Base-by-base conservation (phyloP, 2,797 vertebrate genomes). In the Scarus forsteni region DNA sequence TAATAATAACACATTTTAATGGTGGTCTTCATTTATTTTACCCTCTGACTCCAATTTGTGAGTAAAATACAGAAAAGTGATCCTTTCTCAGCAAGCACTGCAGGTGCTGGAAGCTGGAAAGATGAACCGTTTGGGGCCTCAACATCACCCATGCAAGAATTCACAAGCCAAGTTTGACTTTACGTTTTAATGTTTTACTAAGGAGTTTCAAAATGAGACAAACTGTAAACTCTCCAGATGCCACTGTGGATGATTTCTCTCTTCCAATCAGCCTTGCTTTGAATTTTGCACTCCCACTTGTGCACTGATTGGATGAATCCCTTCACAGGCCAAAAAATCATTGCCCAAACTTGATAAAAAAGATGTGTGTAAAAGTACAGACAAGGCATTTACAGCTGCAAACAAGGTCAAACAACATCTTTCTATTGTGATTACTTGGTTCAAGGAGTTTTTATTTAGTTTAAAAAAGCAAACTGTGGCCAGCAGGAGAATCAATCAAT, bases 101-200 rank as follows among this genome's bases (percentile, higher is more conserved):
- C 12, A 27, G 52, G 43, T 19, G 62, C 62, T 42, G 2, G 58
- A 35, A 40, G 18, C 70, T 18, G n/a, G 27, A 27, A 27, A 78
- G 27, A 72, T 18, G n/a, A 77, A 80, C 16, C 61, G 36, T 55
- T n/a, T 15, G 18, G 18, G 48, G 48, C 48, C 48, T 18, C 19
- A 50, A 50, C 49, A 27, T 27, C n/a, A n/a, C 27, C 49, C 49
- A 50, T n/a, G n/a, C 19, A 50, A 50, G 49, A 27, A 27, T 50
- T 50, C 11, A 50, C 18, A 50, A 10, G 49, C 49, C 6, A 40
- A 40, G 39, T 8, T 40, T 10, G 39, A 40, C 10, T 40, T 40
- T 40, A 40, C 39, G 10, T 40, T 40, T 40, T 10, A 40, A 10
- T 40, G 39, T 40, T 8, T 10, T 40, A 40, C 39, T 40, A 2